phyloP scores from a whole-genome alignment of 2,888 invertebrate species.

The Cyrtodaria siliqua region DNA sequence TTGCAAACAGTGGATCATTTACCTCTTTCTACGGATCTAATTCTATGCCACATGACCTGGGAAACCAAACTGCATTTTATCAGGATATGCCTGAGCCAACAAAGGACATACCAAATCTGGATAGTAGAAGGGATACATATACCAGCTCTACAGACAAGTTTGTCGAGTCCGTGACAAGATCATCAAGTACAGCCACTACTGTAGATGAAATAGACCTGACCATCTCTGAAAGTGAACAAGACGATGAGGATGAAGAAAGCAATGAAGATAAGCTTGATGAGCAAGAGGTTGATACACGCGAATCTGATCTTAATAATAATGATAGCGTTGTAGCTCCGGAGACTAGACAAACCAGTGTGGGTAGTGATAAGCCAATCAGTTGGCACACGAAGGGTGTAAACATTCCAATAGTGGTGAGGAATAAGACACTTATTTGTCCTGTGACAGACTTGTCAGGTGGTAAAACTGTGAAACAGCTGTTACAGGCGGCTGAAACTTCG shows the following conservation, averaged over 20 bases:
- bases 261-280: background rate
- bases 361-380: too few relatives aligned
- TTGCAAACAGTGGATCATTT: background rate
- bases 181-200: too few relatives aligned
- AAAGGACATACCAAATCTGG: too few relatives aligned
- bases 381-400: background rate
- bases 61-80: too few relatives aligned
- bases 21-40: conserved; percentile 1
- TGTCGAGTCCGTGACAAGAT: too few relatives aligned
- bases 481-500: conserved; percentile 21
- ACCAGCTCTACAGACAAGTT: too few relatives aligned
- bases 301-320: too few relatives aligned
- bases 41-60: background rate
- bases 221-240: conserved; percentile 1
- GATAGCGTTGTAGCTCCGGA: too few relatives aligned
- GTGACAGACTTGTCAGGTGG: conserved; percentile 10
- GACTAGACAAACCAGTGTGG: too few relatives aligned
- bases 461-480: conserved; percentile 24
- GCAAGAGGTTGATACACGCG: background rate
- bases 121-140: too few relatives aligned
- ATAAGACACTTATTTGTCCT: conserved; percentile 18
- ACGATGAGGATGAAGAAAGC: background rate
- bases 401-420: conserved; percentile 20
- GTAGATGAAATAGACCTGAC: background rate
- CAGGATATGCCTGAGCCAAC: too few relatives aligned